phyloP scores from a whole-genome alignment of 1,140 invertebrate species.

The Saxidomus purpurata region DNA sequence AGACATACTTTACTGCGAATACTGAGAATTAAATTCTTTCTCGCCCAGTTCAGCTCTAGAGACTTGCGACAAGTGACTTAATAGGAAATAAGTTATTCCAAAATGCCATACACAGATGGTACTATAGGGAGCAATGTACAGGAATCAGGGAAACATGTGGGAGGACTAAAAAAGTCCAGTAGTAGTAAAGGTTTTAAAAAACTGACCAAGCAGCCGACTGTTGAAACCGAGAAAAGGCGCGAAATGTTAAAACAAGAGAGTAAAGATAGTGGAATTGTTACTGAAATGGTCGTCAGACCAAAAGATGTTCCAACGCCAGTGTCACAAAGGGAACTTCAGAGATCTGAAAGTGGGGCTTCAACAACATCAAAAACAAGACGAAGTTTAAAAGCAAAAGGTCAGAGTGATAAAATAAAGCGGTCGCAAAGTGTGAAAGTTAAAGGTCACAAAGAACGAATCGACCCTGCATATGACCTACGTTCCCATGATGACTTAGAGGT shows the following conservation, averaged over 20 bases:
- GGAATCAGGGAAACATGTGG: neutral
- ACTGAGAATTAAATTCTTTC: neutral
- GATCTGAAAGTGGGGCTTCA: neutral
- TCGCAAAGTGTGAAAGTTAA: conserved; percentile 63
- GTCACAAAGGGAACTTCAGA: conserved; percentile 30
- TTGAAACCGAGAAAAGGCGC: conserved; percentile 61
- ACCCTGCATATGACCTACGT: neutral
- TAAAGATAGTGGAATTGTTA: conserved; percentile 74
- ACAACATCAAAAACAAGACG: conserved; percentile 8
- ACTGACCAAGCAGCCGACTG: conserved; percentile 15
- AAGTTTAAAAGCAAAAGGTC: conserved; percentile 64
- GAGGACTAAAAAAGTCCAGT: neutral
- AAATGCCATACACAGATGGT: conserved; percentile 45
- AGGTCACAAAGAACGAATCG: neutral
- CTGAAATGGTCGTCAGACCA: conserved; percentile 69
- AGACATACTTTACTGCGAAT: no score
- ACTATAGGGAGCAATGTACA: neutral
- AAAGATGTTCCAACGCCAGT: conserved; percentile 59
- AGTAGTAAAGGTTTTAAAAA: conserved; percentile 41
- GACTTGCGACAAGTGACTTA: neutral
- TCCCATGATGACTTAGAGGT: conserved; percentile 72
- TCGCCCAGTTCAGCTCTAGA: neutral
- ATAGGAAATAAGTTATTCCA: conserved; percentile 29
- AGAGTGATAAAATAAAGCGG: conserved; percentile 64
- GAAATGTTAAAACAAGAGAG: conserved; percentile 74